These are phyloP conservation scores for Germaria angustata DNA, from an alignment of 2,888 invertebrate species.

Conservation along the genomic window DNA sequence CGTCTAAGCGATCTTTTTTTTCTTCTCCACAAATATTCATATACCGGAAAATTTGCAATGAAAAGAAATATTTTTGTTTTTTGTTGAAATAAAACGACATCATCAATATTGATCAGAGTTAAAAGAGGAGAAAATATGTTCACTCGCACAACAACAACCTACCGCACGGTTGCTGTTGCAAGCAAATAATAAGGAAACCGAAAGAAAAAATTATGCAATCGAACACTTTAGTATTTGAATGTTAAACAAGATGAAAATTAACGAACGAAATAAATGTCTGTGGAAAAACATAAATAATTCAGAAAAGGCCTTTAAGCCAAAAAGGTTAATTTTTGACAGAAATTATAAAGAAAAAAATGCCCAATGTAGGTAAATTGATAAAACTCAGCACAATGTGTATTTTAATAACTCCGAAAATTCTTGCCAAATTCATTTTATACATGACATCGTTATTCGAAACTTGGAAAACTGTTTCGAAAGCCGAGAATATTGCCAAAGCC, in stretches of 20 bases:
- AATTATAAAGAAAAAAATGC: background rate
- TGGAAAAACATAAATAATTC: background rate
- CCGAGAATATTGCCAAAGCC: too few species aligned
- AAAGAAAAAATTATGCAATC: conserved; percentile 57
- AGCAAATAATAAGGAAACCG: conserved; percentile 58
- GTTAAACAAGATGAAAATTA: conserved; percentile 51
- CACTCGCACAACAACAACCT: conserved; percentile 31
- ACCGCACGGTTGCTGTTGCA: background rate
- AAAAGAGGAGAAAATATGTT: background rate
- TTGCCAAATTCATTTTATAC: too few species aligned
- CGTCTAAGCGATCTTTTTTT: background rate
- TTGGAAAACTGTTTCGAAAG: too few species aligned
- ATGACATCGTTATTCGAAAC: too few species aligned
- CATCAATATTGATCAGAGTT: conserved; percentile 49
- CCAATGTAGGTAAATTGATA: background rate
- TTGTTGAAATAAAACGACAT: conserved; percentile 30
- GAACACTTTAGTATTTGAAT: conserved; percentile 53
- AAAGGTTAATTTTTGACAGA: background rate
- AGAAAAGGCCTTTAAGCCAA: conserved; percentile 13
- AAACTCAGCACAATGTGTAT: background rate
- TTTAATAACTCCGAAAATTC: too few species aligned
- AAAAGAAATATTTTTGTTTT: conserved; percentile 22
- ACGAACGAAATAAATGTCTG: conserved; percentile 1
- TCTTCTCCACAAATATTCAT: background rate
- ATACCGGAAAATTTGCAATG: conserved; percentile 32